These are phyloP conservation scores for Phrixothrix hirtus DNA, from an alignment of 2,888 invertebrate genomes.

Conservation along the genomic window DNA sequence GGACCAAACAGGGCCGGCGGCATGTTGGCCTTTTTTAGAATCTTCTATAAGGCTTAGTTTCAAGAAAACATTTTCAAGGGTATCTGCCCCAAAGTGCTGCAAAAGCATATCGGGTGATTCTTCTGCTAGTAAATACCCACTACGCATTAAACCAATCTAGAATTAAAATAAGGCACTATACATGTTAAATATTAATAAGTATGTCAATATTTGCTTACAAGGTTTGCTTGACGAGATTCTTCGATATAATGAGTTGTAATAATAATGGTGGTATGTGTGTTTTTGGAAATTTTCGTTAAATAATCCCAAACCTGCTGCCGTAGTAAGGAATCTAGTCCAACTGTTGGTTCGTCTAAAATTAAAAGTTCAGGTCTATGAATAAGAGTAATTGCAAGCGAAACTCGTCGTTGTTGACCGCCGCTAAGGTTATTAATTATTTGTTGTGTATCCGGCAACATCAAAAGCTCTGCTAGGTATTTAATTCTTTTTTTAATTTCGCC, in stretches of 20 bases:
- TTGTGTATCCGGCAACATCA: constrained; percentile 46
- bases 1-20: too few relatives aligned
- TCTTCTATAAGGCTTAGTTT: too few relatives aligned
- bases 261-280: constrained; percentile 80
- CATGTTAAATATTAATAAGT: too few relatives aligned
- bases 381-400: constrained; percentile 86
- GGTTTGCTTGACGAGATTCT: constrained; percentile 80
- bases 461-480: constrained; percentile 6
- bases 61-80: too few relatives aligned
- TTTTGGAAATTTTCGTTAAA: constrained; percentile 75
- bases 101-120: too few relatives aligned
- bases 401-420: constrained; percentile 87
- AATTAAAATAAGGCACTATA: too few relatives aligned
- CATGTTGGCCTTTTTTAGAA: too few relatives aligned
- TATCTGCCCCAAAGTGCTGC: too few relatives aligned
- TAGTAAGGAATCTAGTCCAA: constrained; percentile 88
- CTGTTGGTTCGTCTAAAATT: constrained; percentile 92
- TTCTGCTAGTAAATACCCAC: too few relatives aligned
- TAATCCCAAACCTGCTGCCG: constrained; percentile 86
- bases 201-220: too few relatives aligned
- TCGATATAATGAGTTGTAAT: constrained; percentile 89
- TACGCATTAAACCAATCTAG: too few relatives aligned
- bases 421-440: constrained; percentile 72
- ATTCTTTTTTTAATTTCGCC: constrained; percentile 42
- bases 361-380: constrained; percentile 87